Conservation (phyloP, 2,888 invertebrate genomes). For the Apomyelois bistriatella region DNA sequence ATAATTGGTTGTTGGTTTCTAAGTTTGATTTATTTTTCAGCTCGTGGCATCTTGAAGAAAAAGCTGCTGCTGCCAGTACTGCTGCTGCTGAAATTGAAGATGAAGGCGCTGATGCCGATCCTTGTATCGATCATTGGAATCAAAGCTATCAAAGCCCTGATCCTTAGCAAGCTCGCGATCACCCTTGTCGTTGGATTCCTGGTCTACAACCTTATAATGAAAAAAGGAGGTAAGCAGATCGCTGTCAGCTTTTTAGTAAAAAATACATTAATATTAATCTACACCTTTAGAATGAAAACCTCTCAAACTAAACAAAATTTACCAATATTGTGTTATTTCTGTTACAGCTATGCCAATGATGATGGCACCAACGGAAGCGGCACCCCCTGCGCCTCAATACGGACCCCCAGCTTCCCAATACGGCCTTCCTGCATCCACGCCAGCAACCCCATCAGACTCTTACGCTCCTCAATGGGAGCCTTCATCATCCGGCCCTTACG, state of each 20-base stretch:
- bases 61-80: constrained; percentile 89
- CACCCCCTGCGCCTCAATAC: constrained; percentile 82
- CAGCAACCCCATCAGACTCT: constrained; percentile 83
- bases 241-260: constrained; percentile 9
- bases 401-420: constrained; percentile 84
- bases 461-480: constrained; percentile 88
- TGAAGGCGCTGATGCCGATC: constrained; percentile 91
- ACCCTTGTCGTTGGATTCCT: constrained; percentile 90
- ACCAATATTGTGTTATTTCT: constrained; percentile 4
- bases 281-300: too few species aligned
- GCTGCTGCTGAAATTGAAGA: constrained; percentile 88
- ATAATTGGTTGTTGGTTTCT: not conserved
- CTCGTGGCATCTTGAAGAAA: constrained; percentile 89
- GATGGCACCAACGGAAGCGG: constrained; percentile 80
- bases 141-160: constrained; percentile 90
- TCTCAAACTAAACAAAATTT: too few species aligned
- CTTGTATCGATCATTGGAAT: constrained; percentile 88
- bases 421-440: constrained; percentile 70
- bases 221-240: constrained; percentile 85
- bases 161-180: constrained; percentile 91
- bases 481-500: constrained; percentile 86
- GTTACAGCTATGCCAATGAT: constrained; percentile 86
- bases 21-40: constrained; percentile 60
- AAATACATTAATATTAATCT: not conserved
- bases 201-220: constrained; percentile 85